Base-by-base conservation (phyloP, 2,888 invertebrate species). In the Drosophila rellima region DNA sequence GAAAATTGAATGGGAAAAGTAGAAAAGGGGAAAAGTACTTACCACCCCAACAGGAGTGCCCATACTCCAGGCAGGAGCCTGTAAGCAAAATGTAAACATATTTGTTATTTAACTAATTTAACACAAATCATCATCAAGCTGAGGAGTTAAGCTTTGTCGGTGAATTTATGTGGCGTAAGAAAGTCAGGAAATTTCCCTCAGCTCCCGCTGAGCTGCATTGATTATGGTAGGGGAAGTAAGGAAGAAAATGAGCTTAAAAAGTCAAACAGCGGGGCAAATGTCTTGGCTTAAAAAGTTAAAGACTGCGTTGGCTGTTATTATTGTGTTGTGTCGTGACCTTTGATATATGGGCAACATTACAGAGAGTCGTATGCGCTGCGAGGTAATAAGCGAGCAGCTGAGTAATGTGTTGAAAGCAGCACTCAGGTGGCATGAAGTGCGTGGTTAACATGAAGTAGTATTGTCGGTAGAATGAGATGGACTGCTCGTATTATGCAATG, bases 11-110 rank as follows among this genome's bases (percentile, higher is more conserved):
- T 20, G 0, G 7, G 11, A 45, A 45, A 45, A 13, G n/a, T 3
- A 1, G 10, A 11, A 15, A 45, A 13, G 20, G 3, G 0, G 4
- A 6, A 13, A 8, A 26, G 6, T 31, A 90, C 90, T 90, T 85
- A 92, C 92, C 92, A 59, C 92, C 92, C 91, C 91, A 92, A 69
- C 92, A 92, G 3, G 92, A 92, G 68, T 92, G 92, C 70, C 92
- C 92, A 74, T 91, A 92, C 85, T 92, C 91, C 82, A 92, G 67
- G 51, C 92, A 92, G 71, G 92, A 92, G 67, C 91, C 92, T 92
- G 76, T 42, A 55, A 33, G n/a, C 10, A 37, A 31, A 47, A 15
- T 3, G 33, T 29, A 15, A 55, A 17, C 35, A 44, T 44, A 26
- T 44, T 23, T 48, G 4, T 17, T 15, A 45, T 15, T 31, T 31